Evolutionary conservation across 2,797 vertebrate genomes (phyloP), one percentile per base, ranked within the genome.

Genomic region (Kryptolebias ocellatus): DNA sequence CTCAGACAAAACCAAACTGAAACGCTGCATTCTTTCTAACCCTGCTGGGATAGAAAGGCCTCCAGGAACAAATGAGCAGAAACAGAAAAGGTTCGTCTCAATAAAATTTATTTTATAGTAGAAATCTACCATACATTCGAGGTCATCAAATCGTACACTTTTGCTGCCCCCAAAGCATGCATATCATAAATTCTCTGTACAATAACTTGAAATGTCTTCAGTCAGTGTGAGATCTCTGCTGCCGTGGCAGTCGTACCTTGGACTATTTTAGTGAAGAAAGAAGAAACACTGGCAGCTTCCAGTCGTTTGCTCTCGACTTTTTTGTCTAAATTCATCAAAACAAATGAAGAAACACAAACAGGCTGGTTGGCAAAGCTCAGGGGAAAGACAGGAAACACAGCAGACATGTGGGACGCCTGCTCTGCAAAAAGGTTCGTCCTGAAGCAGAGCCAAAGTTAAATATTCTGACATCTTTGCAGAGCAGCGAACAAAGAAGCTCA

Each of bases 211-310:
- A 79, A 76, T 53, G 60, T 80, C 68, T 73, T 42, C 78, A 84
- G 71, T 49, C 15, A 49, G 64, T 76, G 85, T 70, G 72, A 77
- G 76, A 53, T 79, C 67, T 60, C 72, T 80, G 82, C 76, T 56
- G 73, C 78, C 84, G 16, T 81, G 88, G 80, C 76, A 53, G 71
- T 79, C 86, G 17, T 81, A 89, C 78, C 86, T 82, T 70, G 72
- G 81, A 45, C 64, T 84, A 86, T 85, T 90, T 81, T 92, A 93
- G 88, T 89, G 88, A 60, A 93, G 86, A 87, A 92, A 88, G 91
- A 94, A 90, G 90, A 94, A 94, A 92, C 90, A 92, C 80, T 85
- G 89, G 91, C 94, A 92, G 92, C 79, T 93, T 90, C 92, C 92
- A 74, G 84, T 69, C 70, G 83, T 90, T 88, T 92, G 90, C 76